Evolutionary conservation across 2,888 invertebrate species (phyloP).

Genomic region (Cybosia mesomella): DNA sequence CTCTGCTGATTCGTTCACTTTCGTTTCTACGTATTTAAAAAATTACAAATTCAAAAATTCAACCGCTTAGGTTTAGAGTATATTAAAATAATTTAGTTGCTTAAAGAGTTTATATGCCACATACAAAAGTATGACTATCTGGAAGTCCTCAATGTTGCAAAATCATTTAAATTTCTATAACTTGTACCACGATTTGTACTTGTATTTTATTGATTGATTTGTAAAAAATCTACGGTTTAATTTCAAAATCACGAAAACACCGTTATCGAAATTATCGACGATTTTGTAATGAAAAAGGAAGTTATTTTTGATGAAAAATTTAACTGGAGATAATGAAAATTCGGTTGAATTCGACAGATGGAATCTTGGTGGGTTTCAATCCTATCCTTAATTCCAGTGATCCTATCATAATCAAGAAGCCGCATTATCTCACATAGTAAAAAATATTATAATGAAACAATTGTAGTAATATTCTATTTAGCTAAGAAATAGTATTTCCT

Average conservation of each 20-base stretch:
- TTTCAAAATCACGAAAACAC: no score
- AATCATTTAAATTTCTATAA: no score
- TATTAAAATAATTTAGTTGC: no score
- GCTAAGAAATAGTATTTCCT: no score
- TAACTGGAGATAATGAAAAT: background rate
- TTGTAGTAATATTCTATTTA: no score
- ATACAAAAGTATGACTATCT: no score
- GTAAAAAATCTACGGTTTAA: no score
- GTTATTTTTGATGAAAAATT: background rate
- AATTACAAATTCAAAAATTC: background rate
- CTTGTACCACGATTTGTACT: no score
- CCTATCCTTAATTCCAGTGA: slow-evolving; percentile 1
- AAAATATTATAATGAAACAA: background rate
- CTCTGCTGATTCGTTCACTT: background rate
- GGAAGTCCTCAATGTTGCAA: no score
- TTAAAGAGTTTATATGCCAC: no score
- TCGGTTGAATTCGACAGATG: slow-evolving; percentile 14
- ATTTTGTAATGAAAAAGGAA: background rate
- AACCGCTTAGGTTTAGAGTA: no score
- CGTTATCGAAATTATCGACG: background rate
- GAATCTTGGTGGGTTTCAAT: slow-evolving; percentile 4
- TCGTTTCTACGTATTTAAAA: background rate
- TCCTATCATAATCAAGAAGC: background rate
- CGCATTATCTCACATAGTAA: background rate
- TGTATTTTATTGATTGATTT: no score